phyloP scores from a whole-genome alignment of 92 coral and sea anemone genomes.

The Anthopleura xanthogrammica region DNA sequence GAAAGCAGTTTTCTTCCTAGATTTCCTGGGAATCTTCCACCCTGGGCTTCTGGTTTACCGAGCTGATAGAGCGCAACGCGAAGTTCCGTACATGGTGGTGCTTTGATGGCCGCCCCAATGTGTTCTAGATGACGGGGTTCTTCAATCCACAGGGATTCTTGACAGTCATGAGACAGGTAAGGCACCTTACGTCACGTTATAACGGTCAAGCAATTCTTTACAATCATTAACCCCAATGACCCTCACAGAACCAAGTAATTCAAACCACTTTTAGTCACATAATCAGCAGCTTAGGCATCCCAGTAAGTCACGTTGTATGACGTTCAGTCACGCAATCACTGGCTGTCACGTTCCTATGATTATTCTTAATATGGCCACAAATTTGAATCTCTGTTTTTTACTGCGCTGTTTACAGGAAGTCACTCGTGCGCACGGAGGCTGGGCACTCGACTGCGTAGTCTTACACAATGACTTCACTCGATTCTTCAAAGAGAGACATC shows the following conservation, averaged over 20 bases:
- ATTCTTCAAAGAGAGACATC: background rate
- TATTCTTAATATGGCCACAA: too few relatives aligned
- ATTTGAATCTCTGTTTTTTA: too few relatives aligned
- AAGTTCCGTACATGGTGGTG: conserved; percentile 96
- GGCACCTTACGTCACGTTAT: background rate
- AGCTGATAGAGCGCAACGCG: conserved; percentile 79
- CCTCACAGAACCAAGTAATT: too few relatives aligned
- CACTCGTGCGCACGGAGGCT: background rate
- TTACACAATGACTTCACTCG: background rate
- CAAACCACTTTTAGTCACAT: too few relatives aligned
- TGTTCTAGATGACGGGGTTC: conserved; percentile 99
- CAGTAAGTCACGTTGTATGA: too few relatives aligned
- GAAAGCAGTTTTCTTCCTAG: conserved; percentile 32
- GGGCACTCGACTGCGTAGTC: background rate
- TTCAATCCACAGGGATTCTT: conserved; percentile 18
- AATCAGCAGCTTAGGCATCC: too few relatives aligned
- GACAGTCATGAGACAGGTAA: background rate
- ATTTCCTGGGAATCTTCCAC: conserved; percentile 97
- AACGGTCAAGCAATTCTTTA: too few relatives aligned
- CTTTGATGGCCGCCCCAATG: conserved; percentile 94
- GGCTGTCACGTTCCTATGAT: too few relatives aligned
- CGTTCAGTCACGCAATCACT: too few relatives aligned
- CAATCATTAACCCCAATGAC: too few relatives aligned
- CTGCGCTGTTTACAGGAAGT: conserved; percentile 68
- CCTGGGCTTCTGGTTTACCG: conserved; percentile 98